phyloP scores from a whole-genome alignment of 2,797 vertebrate genomes.

The Yasuhikotakia modesta region DNA sequence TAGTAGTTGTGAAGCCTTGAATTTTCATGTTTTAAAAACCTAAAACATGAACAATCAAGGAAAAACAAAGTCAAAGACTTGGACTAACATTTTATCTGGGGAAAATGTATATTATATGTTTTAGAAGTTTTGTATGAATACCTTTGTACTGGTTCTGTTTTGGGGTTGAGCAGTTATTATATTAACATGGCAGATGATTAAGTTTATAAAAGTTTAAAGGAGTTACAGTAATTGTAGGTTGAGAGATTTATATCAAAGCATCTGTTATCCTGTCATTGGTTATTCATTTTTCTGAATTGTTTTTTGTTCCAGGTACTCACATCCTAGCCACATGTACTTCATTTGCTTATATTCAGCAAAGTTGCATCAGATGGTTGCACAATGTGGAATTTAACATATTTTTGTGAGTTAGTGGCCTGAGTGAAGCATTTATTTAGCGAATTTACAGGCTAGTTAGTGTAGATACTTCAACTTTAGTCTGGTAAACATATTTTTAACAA shows the following conservation, averaged over 20 bases:
- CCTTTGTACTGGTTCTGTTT: not conserved
- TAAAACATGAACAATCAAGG: no score
- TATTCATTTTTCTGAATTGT: not conserved
- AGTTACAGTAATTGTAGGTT: not conserved
- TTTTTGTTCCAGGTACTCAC: not conserved
- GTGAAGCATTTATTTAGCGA: not conserved
- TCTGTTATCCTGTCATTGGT: not conserved
- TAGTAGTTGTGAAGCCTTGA: not conserved
- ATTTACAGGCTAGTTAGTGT: not conserved
- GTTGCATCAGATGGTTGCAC: not conserved
- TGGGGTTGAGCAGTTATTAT: not conserved
- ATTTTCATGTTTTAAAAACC: not conserved
- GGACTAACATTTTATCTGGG: not conserved
- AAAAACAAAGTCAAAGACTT: not conserved
- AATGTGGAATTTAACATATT: not conserved
- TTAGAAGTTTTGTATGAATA: not conserved
- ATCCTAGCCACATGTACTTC: slow-evolving; percentile 8
- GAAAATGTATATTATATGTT: not conserved
- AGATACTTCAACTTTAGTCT: not conserved
- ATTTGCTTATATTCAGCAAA: slow-evolving; percentile 6
- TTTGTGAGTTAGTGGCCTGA: not conserved
- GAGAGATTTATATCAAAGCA: not conserved
- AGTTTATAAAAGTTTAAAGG: no score
- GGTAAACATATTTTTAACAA: not conserved
- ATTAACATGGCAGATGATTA: no score